A percentile compares a stretch with the other conserved stretches of the same genome.
Conservation (phyloP, 2,888 invertebrate genomes). For the Clepsis dumicolana region DNA sequence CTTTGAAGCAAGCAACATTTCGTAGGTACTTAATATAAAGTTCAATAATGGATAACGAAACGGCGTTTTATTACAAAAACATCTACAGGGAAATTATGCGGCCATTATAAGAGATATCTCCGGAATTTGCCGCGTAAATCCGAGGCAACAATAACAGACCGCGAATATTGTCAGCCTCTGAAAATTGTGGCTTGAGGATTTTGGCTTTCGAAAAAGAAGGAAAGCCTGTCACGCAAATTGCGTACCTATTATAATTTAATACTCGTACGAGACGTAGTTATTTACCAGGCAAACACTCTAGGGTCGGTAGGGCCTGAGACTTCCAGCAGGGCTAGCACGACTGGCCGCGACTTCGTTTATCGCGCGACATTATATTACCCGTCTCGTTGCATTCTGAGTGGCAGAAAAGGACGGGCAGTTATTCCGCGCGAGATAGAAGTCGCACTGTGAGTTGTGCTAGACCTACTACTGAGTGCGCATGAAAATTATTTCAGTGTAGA, state of each 20-base stretch:
- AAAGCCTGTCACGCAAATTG: background rate
- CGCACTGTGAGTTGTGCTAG: too few species aligned
- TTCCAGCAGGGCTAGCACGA: too few species aligned
- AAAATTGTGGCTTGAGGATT: background rate
- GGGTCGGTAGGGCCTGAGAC: too few species aligned
- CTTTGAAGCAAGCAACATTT: too few species aligned
- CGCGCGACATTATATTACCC: too few species aligned
- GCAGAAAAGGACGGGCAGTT: too few species aligned
- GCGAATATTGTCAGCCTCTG: background rate
- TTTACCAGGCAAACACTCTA: background rate
- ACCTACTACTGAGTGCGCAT: too few species aligned
- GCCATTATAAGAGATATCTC: slow-evolving; percentile 1
- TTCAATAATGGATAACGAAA: background rate
- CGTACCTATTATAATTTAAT: background rate
- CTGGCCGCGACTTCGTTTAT: too few species aligned
- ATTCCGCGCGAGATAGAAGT: too few species aligned
- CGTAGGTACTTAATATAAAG: background rate
- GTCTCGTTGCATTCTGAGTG: too few species aligned
- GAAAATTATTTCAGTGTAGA: too few species aligned
- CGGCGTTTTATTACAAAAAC: background rate
- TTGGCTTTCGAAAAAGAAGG: background rate
- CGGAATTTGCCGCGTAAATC: background rate
- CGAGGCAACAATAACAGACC: slow-evolving; percentile 17
- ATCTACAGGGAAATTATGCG: background rate
- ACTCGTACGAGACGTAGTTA: background rate